phyloP scores from a whole-genome alignment of 2,888 invertebrate species.

The Netelia melanura region DNA sequence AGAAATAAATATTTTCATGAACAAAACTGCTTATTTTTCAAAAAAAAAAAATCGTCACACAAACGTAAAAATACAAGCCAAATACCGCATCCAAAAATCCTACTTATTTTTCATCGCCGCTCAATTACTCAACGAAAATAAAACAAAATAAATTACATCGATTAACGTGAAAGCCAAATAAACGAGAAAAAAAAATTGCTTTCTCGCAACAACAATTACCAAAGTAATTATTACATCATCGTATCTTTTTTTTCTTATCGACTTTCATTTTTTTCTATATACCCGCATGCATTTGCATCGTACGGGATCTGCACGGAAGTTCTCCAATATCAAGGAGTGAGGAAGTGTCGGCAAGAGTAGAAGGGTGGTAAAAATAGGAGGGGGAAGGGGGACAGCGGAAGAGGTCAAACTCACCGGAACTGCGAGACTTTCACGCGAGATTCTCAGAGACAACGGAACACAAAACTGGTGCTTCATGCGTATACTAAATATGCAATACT shows the following conservation, averaged over 20 bases:
- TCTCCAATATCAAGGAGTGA: slow-evolving; percentile 59
- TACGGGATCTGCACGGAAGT: slow-evolving; percentile 40
- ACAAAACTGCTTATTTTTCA: too few relatives aligned
- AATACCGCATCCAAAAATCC: background rate
- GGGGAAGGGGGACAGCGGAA: slow-evolving; percentile 28
- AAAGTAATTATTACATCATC: background rate
- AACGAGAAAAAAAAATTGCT: background rate
- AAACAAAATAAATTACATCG: background rate
- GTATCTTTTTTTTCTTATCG: background rate
- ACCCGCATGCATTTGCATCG: slow-evolving; percentile 58
- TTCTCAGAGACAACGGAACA: slow-evolving; percentile 40
- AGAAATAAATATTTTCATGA: too few relatives aligned
- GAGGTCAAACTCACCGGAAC: slow-evolving; percentile 63
- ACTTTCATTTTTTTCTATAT: slow-evolving; percentile 28
- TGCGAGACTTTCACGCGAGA: slow-evolving; percentile 62
- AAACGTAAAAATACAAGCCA: too few relatives aligned
- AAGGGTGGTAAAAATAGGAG: background rate
- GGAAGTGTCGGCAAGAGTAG: slow-evolving; percentile 53
- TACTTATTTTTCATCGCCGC: slow-evolving; percentile 23
- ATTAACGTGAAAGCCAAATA: background rate
- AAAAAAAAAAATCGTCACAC: too few relatives aligned
- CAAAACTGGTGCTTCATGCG: background rate
- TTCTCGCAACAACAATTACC: background rate
- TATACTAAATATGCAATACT: background rate
- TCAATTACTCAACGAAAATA: slow-evolving; percentile 4